Conservation (phyloP, 2,113 vertebrate species). For the Brachionichthys hirsutus region DNA sequence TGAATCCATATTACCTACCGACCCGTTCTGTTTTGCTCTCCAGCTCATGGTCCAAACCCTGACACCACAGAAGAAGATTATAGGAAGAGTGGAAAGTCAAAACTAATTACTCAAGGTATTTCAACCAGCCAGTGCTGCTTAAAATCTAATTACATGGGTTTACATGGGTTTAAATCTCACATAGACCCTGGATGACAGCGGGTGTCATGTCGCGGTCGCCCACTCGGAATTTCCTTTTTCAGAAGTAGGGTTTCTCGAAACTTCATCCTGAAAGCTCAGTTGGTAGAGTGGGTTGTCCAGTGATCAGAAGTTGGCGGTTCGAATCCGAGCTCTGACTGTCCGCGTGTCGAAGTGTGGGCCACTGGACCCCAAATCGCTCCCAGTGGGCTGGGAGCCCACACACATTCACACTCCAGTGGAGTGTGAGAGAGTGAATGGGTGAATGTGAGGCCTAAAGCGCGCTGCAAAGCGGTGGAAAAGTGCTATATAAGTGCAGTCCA, state of each 20-base stretch:
- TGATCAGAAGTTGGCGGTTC: too few species aligned
- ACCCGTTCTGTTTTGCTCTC: conserved; percentile 41
- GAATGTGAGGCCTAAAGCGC: too few species aligned
- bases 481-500: too few species aligned
- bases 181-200: conserved; percentile 41
- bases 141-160: conserved; percentile 74
- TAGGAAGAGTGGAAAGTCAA: conserved; percentile 72
- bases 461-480: too few species aligned
- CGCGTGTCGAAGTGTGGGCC: too few species aligned
- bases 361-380: too few species aligned
- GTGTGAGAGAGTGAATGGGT: too few species aligned
- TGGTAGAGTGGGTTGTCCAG: too few species aligned
- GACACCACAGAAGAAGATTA: conserved; percentile 68
- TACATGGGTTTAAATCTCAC: conserved; percentile 64
- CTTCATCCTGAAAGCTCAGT: too few species aligned
- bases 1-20: conserved; percentile 52
- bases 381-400: too few species aligned
- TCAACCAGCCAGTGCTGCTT: conserved; percentile 68
- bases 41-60: conserved; percentile 50
- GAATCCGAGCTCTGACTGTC: too few species aligned
- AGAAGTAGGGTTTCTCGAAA: neutral
- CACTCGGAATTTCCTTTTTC: neutral
- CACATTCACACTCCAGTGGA: too few species aligned
- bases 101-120: conserved; percentile 75
- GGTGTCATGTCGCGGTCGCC: conserved; percentile 1